These are phyloP conservation scores for Drosophila siamana DNA, from an alignment of 2,888 invertebrate genomes.

Conservation along the genomic window DNA sequence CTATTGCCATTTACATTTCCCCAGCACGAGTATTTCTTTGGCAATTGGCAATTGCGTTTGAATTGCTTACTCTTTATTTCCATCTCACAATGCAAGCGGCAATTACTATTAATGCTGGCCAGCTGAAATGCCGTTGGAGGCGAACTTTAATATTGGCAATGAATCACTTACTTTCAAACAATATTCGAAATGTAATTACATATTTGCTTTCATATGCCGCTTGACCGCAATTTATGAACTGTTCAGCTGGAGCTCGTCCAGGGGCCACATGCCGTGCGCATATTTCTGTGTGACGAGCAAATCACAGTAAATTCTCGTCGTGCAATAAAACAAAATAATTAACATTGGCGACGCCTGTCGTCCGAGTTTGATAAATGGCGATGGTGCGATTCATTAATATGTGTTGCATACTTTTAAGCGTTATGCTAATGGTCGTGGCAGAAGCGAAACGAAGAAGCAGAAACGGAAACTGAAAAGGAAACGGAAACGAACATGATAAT, in stretches of 20 bases:
- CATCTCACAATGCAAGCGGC: slow-evolving; percentile 10
- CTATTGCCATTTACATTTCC: slow-evolving; percentile 41
- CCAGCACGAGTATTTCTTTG: slow-evolving; percentile 28
- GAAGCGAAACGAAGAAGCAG: slow-evolving; percentile 15
- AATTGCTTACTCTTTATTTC: slow-evolving; percentile 44
- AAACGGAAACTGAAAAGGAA: slow-evolving; percentile 38
- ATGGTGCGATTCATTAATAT: slow-evolving; percentile 60
- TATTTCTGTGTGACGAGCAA: slow-evolving; percentile 65
- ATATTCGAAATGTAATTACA: slow-evolving; percentile 52
- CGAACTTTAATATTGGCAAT: neutral
- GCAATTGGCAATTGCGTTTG: slow-evolving; percentile 41
- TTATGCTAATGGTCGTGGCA: slow-evolving; percentile 64
- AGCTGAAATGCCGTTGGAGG: slow-evolving; percentile 46
- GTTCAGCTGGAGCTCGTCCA: neutral
- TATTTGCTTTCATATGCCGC: neutral
- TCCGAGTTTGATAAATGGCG: slow-evolving; percentile 71
- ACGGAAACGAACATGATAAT: slow-evolving; percentile 43
- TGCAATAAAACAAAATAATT: slow-evolving; percentile 76
- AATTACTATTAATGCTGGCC: slow-evolving; percentile 1
- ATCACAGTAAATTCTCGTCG: slow-evolving; percentile 42
- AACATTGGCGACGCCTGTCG: slow-evolving; percentile 59
- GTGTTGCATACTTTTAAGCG: slow-evolving; percentile 70
- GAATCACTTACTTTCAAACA: slow-evolving; percentile 9
- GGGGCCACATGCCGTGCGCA: slow-evolving; percentile 59
- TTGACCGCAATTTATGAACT: slow-evolving; percentile 16